Evolutionary conservation across 2,888 invertebrate genomes (phyloP).

Genomic region (Apodemia zela): DNA sequence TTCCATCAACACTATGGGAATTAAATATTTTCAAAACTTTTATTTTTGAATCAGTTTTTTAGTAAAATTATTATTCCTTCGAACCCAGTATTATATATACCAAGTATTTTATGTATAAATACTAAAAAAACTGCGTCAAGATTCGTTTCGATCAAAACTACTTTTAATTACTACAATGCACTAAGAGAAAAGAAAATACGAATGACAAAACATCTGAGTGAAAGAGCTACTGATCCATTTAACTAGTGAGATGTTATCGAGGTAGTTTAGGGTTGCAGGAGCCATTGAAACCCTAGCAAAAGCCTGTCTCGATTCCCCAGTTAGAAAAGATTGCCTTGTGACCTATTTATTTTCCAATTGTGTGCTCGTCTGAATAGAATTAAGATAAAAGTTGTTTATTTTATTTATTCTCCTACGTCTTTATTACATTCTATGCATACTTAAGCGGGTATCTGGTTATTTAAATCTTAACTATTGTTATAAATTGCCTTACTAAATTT

Average conservation of each 20-base stretch:
- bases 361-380: constrained; percentile 10
- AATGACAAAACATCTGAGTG: neutral
- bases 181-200: neutral
- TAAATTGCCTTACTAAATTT: neutral
- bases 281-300: constrained; percentile 12
- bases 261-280: constrained; percentile 11
- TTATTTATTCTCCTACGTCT: neutral
- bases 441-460: neutral
- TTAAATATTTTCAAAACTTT: no score
- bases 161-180: no score
- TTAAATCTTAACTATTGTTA: neutral
- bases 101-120: neutral
- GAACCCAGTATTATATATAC: neutral
- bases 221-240: neutral
- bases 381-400: constrained; percentile 12
- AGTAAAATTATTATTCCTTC: neutral
- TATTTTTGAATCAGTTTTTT: neutral
- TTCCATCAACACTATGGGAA: no score
- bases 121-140: neutral
- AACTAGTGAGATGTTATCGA: constrained; percentile 4
- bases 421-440: neutral
- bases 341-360: constrained; percentile 15
- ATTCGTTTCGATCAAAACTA: neutral
- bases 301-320: neutral
- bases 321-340: constrained; percentile 17